Evolutionary conservation across 2,113 vertebrate genomes (phyloP).

Genomic region (Mormyrus iriodes): DNA sequence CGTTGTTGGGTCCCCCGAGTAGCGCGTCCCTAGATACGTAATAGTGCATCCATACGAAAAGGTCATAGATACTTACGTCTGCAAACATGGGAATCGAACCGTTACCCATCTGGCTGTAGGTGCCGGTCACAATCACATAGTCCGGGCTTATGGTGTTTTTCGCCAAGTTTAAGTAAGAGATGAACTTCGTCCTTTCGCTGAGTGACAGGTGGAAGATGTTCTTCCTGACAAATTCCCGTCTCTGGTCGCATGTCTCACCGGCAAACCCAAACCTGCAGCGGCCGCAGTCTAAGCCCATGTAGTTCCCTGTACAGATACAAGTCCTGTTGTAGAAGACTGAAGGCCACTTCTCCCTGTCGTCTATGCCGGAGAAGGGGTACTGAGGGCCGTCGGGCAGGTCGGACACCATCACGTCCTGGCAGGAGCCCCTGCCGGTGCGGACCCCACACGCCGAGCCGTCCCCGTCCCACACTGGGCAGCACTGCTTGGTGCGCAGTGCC

Average conservation of each 20-base stretch:
- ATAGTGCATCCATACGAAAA: conserved; percentile 85
- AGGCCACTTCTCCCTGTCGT: conserved; percentile 89
- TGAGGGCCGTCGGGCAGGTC: conserved; percentile 68
- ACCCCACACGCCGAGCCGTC: conserved; percentile 62
- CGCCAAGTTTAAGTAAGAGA: conserved; percentile 86
- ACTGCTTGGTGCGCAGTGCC: conserved; percentile 72
- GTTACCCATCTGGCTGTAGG: conserved; percentile 77
- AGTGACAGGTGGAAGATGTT: conserved; percentile 69
- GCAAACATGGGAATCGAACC: conserved; percentile 78
- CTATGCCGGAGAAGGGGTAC: conserved; percentile 79
- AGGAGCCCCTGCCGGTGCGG: conserved; percentile 71
- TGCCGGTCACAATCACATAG: conserved; percentile 77
- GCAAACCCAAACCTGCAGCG: conserved; percentile 78
- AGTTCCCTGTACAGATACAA: conserved; percentile 75
- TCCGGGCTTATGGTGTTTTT: conserved; percentile 73
- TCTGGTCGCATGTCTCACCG: conserved; percentile 69
- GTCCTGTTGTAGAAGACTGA: conserved; percentile 85
- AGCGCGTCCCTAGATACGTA: conserved; percentile 68
- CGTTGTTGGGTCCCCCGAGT: conserved; percentile 48
- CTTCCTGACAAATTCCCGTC: conserved; percentile 64
- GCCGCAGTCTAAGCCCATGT: conserved; percentile 81
- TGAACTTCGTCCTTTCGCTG: conserved; percentile 75
- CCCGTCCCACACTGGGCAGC: conserved; percentile 79
- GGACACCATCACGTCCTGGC: conserved; percentile 63
- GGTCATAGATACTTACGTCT: conserved; percentile 76